phyloP scores from a whole-genome alignment of 2,888 invertebrate species.

The Pristionchus fissidentatus region DNA sequence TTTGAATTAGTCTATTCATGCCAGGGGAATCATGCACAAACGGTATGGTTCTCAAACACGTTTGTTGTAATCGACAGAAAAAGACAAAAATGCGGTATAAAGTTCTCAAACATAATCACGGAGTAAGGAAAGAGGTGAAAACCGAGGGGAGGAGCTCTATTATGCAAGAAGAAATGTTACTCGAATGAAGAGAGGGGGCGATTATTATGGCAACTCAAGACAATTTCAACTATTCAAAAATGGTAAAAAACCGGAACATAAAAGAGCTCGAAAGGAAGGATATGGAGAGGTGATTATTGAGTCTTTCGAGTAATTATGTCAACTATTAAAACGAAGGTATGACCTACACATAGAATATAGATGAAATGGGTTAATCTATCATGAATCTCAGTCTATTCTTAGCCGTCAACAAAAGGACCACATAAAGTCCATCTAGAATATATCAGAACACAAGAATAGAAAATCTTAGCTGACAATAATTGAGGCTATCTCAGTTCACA shows the following conservation, averaged over 20 bases:
- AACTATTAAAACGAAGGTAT: neutral
- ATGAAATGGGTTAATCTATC: neutral
- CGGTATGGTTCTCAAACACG: constrained; percentile 19
- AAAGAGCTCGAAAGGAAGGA: too few species aligned
- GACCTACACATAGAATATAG: neutral
- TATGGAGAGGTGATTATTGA: too few species aligned
- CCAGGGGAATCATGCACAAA: neutral
- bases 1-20: neutral
- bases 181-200: neutral
- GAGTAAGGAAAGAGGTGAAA: neutral
- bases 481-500: neutral
- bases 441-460: too few species aligned
- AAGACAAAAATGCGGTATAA: neutral
- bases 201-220: neutral
- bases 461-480: too few species aligned
- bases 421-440: too few species aligned
- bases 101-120: neutral
- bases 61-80: constrained; percentile 11
- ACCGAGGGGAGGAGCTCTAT: too few species aligned
- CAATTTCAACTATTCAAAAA: too few species aligned
- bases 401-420: neutral
- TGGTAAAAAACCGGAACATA: too few species aligned
- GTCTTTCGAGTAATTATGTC: too few species aligned
- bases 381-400: neutral
- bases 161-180: too few species aligned